A percentile compares a stretch with the other conserved stretches of the same genome.
Evolutionary conservation across 2,797 vertebrate genomes (phyloP).

Genomic region (Morelia viridis): DNA sequence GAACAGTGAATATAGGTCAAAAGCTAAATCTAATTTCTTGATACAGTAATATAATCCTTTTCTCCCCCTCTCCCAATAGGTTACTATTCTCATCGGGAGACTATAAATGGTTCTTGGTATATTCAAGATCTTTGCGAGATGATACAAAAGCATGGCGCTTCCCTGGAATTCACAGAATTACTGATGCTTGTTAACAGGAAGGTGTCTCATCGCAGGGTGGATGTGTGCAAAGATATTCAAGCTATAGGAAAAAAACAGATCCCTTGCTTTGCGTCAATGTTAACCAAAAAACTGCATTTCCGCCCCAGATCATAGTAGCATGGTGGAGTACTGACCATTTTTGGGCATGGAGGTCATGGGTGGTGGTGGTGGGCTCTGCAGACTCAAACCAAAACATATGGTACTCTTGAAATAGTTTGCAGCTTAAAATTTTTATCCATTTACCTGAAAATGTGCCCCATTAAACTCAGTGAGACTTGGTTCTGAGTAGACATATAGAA

Average conservation of each 20-base stretch:
- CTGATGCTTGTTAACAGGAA: conserved; percentile 93
- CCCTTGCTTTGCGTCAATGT: conserved; percentile 95
- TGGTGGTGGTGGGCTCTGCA: neutral
- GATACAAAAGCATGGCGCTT: conserved; percentile 74
- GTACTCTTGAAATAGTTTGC: neutral
- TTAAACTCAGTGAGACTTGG: neutral
- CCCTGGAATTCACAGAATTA: conserved; percentile 90
- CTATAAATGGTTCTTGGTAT: conserved; percentile 90
- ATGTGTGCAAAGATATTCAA: conserved; percentile 54
- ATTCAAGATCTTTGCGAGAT: conserved; percentile 90
- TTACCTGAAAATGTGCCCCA: neutral
- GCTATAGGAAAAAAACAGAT: conserved; percentile 94
- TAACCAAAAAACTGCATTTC: conserved; percentile 94
- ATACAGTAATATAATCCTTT: neutral
- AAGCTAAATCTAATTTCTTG: neutral
- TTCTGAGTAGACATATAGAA: neutral
- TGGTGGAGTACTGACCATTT: neutral
- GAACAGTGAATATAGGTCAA: neutral
- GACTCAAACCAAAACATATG: neutral
- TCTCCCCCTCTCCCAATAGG: conserved; percentile 71
- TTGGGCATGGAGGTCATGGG: neutral
- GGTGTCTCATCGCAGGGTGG: conserved; percentile 85
- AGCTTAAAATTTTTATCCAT: neutral
- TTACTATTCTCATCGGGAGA: conserved; percentile 93
- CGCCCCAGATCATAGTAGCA: conserved; percentile 74